Percentiles rank a stretch among this genome's conserved stretches.
phyloP scores from a whole-genome alignment of 2,113 vertebrate genomes.

The Tichodroma muraria region DNA sequence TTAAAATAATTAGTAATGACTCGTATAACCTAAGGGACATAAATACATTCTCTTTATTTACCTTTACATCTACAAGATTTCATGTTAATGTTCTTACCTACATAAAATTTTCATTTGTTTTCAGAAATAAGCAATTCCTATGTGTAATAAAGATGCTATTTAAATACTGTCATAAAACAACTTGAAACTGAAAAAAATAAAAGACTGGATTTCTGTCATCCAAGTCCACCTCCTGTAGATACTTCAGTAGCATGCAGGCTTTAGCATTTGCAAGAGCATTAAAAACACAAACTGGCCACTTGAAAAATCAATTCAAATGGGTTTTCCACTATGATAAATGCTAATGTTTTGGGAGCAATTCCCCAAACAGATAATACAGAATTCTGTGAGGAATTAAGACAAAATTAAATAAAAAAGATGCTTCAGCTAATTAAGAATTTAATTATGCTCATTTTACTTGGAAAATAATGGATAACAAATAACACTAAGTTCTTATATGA shows the following conservation, averaged over 20 bases:
- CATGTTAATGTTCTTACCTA: background rate
- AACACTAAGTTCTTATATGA: background rate
- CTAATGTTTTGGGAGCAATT: background rate
- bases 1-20: background rate
- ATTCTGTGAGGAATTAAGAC: background rate
- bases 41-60: background rate
- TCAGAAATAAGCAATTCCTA: background rate
- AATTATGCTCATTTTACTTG: background rate
- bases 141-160: background rate
- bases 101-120: background rate
- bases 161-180: background rate
- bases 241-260: background rate
- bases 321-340: background rate
- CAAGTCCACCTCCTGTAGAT: background rate
- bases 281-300: background rate
- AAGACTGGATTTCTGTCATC: background rate
- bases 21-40: background rate
- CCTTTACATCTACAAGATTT: background rate
- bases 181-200: accelerated
- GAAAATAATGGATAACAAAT: background rate
- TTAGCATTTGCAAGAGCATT: background rate
- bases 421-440: background rate
- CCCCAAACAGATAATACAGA: background rate
- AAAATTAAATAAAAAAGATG: background rate
- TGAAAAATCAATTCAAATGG: background rate